Evolutionary conservation across 1,140 invertebrate species (phyloP).

Genomic region (Metopolophium dirhodum): DNA sequence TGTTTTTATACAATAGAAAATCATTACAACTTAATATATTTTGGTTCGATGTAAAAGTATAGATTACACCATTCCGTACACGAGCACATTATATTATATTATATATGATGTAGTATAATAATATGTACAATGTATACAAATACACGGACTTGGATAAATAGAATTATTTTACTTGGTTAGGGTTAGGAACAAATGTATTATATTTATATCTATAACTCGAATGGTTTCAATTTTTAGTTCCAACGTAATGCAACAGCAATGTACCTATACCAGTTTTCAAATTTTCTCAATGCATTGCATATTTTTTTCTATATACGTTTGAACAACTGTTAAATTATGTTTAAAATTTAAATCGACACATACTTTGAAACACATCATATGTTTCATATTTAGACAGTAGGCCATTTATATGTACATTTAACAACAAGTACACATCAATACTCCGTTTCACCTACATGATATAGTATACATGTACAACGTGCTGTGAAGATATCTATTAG

Average conservation of each 20-base stretch:
- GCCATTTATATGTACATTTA: not conserved
- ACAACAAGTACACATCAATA: not conserved
- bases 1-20: not conserved
- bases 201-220: not conserved
- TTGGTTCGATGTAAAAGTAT: not conserved
- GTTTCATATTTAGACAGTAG: constrained; percentile 47
- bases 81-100: not conserved
- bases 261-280: not conserved
- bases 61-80: not conserved
- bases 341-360: not conserved
- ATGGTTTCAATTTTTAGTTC: not conserved
- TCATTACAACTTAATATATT: not conserved
- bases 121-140: not conserved
- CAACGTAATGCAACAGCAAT: not conserved
- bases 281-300: not conserved
- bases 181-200: not conserved
- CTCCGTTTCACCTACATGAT: not conserved
- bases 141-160: not conserved
- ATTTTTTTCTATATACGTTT: constrained; percentile 3
- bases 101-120: not conserved
- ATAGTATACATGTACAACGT: not conserved
- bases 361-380: not conserved
- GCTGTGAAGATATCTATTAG: not conserved
- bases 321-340: constrained; percentile 41
- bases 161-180: not conserved